Evolutionary conservation across 2,888 invertebrate species (phyloP).

Genomic region (Cheilosia grossa): DNA sequence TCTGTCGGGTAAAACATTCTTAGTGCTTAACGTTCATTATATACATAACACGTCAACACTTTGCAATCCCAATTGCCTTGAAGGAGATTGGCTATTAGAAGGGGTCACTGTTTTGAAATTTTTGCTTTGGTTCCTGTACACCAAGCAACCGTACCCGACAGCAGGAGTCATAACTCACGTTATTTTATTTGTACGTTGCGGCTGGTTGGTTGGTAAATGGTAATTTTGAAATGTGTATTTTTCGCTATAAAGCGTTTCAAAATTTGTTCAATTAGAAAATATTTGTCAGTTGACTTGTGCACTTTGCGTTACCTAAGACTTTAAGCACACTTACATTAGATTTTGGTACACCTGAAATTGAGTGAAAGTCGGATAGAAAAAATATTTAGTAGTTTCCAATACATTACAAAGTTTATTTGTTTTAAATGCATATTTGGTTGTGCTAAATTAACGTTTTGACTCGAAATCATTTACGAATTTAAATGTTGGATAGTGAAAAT

Average conservation of each 20-base stretch:
- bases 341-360: not conserved
- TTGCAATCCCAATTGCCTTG: conserved; percentile 34
- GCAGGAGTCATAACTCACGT: conserved; percentile 46
- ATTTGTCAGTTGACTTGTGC: conserved; percentile 38
- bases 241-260: conserved; percentile 2
- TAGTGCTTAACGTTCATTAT: not conserved
- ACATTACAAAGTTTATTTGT: not conserved
- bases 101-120: conserved; percentile 47
- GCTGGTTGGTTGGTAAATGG: conserved; percentile 7
- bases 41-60: conserved; percentile 20
- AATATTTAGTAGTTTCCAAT: not conserved
- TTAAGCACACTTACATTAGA: not conserved
- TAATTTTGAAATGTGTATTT: conserved; percentile 13
- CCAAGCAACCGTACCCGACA: conserved; percentile 57
- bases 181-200: conserved; percentile 45
- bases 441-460: not conserved
- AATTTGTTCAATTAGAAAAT: conserved; percentile 25
- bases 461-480: conserved; percentile 56
- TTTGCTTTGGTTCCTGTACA: conserved; percentile 63
- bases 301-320: conserved; percentile 20
- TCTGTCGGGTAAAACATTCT: conserved; percentile 16
- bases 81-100: conserved; percentile 25
- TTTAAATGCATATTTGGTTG: not conserved
- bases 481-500: conserved; percentile 87
- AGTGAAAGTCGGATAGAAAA: not conserved